These are phyloP conservation scores for Rhabdomys dilectus DNA, from an alignment of 2,113 vertebrate genomes.

Conservation along the genomic window DNA sequence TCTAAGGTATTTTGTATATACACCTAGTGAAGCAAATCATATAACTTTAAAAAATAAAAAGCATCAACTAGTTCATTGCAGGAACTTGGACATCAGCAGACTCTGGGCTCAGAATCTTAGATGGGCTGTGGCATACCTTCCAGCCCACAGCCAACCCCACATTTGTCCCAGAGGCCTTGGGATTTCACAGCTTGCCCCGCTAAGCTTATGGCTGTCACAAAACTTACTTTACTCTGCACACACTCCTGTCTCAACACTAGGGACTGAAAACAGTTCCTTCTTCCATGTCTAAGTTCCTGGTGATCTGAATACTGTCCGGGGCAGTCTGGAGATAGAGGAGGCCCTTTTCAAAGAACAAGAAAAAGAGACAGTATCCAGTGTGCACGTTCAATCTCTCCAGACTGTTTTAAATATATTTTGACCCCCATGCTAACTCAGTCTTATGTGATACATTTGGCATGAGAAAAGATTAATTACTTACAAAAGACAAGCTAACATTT, in stretches of 20 bases:
- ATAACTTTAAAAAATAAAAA: background rate
- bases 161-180: background rate
- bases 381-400: slow-evolving; percentile 22
- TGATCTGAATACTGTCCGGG: background rate
- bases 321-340: background rate
- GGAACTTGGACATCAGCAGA: background rate
- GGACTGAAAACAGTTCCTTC: background rate
- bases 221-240: background rate
- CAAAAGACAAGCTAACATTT: slow-evolving; percentile 76
- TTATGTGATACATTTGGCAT: slow-evolving; percentile 71
- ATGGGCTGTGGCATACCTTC: background rate
- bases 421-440: slow-evolving; percentile 50
- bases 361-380: background rate
- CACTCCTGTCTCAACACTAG: background rate
- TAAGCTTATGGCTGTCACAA: background rate
- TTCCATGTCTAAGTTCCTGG: background rate
- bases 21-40: background rate
- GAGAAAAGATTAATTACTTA: slow-evolving; percentile 84
- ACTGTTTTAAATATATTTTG: slow-evolving; percentile 35
- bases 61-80: background rate
- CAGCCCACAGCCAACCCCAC: background rate
- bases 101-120: background rate
- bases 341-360: background rate
- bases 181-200: background rate
- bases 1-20: background rate